Evolutionary conservation across 2,113 vertebrate species (phyloP).

Genomic region (Phrynocephalus versicolor): DNA sequence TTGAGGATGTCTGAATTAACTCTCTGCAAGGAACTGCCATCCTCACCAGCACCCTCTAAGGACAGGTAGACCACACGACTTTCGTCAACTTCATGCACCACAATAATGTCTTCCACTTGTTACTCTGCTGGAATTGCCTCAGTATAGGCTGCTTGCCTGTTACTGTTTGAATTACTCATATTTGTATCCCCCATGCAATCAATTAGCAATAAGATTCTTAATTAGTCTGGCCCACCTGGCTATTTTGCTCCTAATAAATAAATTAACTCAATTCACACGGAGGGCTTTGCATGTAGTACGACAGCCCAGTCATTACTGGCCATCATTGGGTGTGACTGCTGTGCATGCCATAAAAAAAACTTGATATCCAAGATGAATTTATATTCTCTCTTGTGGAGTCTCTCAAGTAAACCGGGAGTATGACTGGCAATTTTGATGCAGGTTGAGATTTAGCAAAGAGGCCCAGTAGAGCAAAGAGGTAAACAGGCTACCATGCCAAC

Average conservation of each 20-base stretch:
- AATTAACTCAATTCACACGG: conserved; percentile 77
- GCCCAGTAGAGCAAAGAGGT: conserved; percentile 62
- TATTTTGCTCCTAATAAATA: conserved; percentile 77
- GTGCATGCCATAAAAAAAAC: conserved; percentile 40
- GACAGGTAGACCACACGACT: neutral
- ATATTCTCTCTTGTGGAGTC: conserved; percentile 62
- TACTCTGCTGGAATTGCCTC: conserved; percentile 21
- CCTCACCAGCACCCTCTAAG: neutral
- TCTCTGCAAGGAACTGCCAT: neutral
- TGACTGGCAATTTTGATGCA: conserved; percentile 75
- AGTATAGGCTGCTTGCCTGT: conserved; percentile 35
- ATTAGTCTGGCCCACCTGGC: conserved; percentile 76
- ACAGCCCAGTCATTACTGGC: conserved; percentile 69
- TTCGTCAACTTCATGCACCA: neutral
- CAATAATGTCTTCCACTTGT: conserved; percentile 5
- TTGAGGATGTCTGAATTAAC: neutral
- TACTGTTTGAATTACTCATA: conserved; percentile 52
- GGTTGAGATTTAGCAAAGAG: conserved; percentile 65
- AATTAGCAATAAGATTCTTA: conserved; percentile 79
- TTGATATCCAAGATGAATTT: conserved; percentile 66
- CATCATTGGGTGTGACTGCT: conserved; percentile 58
- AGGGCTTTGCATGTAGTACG: conserved; percentile 60
- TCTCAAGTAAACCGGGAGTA: conserved; percentile 57
- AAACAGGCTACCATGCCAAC: conserved; percentile 52
- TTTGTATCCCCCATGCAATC: conserved; percentile 65